phyloP scores from a whole-genome alignment of 2,888 invertebrate species.

The Lasioglossum morio region DNA sequence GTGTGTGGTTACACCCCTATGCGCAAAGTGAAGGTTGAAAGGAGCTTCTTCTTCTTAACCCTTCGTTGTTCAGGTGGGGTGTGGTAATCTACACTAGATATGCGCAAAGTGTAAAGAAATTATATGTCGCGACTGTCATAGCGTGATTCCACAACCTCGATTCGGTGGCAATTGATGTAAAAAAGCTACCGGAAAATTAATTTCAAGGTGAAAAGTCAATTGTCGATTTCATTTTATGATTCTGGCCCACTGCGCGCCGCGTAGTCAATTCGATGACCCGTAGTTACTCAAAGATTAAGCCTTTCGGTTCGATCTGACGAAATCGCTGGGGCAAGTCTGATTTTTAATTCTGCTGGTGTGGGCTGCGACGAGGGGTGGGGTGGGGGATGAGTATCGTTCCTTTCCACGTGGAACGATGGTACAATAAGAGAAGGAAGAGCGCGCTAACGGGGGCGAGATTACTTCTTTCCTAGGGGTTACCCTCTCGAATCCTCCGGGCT shows the following conservation, averaged over 20 bases:
- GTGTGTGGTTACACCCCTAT: too few relatives aligned
- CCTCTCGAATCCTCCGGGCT: slow-evolving; percentile 33
- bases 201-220: too few relatives aligned
- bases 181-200: too few relatives aligned
- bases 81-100: too few relatives aligned
- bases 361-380: neutral
- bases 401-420: slow-evolving; percentile 54
- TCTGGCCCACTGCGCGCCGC: neutral
- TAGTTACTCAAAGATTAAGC: neutral
- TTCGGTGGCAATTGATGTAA: too few relatives aligned
- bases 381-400: slow-evolving; percentile 31
- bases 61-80: too few relatives aligned
- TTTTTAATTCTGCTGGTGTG: slow-evolving; percentile 58
- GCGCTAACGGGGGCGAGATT: slow-evolving; percentile 59
- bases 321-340: slow-evolving; percentile 22
- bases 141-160: too few relatives aligned
- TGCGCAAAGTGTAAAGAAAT: too few relatives aligned
- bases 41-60: too few relatives aligned
- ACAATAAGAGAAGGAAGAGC: slow-evolving; percentile 65
- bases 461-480: slow-evolving; percentile 59
- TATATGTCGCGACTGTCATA: too few relatives aligned
- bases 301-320: neutral
- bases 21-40: too few relatives aligned
- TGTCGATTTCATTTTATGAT: neutral
- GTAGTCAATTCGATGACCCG: neutral